Percentiles rank a stretch among this genome's conserved stretches.
These are phyloP conservation scores for Urocyon cinereoargenteus DNA, from an alignment of 2,797 vertebrate species.

Conservation along the genomic window DNA sequence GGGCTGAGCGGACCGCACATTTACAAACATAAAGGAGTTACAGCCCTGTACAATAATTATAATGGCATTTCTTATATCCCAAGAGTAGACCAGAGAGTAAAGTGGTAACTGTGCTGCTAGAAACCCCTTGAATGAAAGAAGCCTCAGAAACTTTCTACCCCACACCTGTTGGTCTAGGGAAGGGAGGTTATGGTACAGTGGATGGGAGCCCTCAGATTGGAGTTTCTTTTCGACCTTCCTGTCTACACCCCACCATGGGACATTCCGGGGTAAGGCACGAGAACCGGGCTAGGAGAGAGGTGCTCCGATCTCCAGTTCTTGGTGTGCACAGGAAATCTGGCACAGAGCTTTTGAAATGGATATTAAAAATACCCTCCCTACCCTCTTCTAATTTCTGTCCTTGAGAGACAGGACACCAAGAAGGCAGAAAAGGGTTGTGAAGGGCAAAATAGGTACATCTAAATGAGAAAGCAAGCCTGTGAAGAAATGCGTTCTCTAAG, in stretches of 20 bases:
- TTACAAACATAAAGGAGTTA: not conserved
- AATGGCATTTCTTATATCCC: not conserved
- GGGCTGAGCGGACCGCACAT: not conserved
- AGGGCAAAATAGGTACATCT: conserved; percentile 52
- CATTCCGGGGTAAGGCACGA: conserved; percentile 74
- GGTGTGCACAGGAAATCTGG: conserved; percentile 64
- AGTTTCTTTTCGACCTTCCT: not conserved
- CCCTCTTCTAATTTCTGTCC: not conserved
- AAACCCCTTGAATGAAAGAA: not conserved
- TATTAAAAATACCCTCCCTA: not conserved
- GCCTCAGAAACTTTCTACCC: not conserved
- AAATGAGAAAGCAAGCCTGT: not conserved
- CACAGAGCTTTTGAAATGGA: conserved; percentile 18
- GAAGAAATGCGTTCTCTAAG: not conserved
- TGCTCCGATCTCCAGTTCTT: not conserved
- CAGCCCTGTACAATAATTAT: not conserved
- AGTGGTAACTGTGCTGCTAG: not conserved
- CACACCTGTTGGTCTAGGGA: not conserved
- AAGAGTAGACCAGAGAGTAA: not conserved
- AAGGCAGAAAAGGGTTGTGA: conserved; percentile 7
- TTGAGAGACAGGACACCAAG: conserved; percentile 30
- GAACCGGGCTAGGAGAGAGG: conserved; percentile 2
- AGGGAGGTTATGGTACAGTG: not conserved
- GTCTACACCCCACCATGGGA: not conserved
- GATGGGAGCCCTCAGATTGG: not conserved